Percentiles rank a stretch among this genome's conserved stretches.
Evolutionary conservation across 2,888 invertebrate genomes (phyloP).

Genomic region (Drosophila mulleri): DNA sequence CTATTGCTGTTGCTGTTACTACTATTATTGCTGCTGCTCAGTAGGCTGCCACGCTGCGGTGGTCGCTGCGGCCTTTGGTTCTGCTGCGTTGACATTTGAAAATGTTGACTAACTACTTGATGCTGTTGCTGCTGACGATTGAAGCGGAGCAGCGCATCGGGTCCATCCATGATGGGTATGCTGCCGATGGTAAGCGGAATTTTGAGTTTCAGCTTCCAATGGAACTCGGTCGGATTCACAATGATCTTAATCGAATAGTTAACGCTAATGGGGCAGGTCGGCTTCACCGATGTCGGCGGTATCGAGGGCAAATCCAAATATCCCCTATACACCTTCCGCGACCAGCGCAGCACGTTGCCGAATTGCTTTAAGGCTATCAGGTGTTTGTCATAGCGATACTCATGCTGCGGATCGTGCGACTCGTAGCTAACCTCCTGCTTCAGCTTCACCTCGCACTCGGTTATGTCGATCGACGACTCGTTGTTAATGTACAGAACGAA

Average conservation of each 20-base stretch:
- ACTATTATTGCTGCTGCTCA: conserved; percentile 27
- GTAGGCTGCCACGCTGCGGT: conserved; percentile 36
- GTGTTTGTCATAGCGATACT: conserved; percentile 83
- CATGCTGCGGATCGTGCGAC: conserved; percentile 84
- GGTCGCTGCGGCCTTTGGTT: conserved; percentile 56
- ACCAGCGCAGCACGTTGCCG: conserved; percentile 88
- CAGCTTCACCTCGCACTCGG: conserved; percentile 88
- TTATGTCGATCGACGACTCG: conserved; percentile 89
- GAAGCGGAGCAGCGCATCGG: conserved; percentile 68
- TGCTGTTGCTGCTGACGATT: conserved; percentile 71
- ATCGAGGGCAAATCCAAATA: conserved; percentile 89
- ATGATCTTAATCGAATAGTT: conserved; percentile 90
- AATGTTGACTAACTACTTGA: conserved; percentile 78
- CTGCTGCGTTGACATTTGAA: conserved; percentile 68
- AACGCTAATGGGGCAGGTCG: conserved; percentile 90
- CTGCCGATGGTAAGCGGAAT: conserved; percentile 89
- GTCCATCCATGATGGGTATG: conserved; percentile 87
- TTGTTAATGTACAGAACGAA: conserved; percentile 90
- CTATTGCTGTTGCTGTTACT: conserved; percentile 33
- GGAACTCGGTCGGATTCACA: conserved; percentile 87
- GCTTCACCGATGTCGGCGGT: conserved; percentile 91
- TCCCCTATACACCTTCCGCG: conserved; percentile 88
- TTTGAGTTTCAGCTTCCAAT: conserved; percentile 88
- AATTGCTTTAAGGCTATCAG: conserved; percentile 83
- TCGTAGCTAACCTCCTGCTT: conserved; percentile 87